Evolutionary conservation across 2,113 vertebrate species (phyloP).

Genomic region (Gymnorhina tibicen): DNA sequence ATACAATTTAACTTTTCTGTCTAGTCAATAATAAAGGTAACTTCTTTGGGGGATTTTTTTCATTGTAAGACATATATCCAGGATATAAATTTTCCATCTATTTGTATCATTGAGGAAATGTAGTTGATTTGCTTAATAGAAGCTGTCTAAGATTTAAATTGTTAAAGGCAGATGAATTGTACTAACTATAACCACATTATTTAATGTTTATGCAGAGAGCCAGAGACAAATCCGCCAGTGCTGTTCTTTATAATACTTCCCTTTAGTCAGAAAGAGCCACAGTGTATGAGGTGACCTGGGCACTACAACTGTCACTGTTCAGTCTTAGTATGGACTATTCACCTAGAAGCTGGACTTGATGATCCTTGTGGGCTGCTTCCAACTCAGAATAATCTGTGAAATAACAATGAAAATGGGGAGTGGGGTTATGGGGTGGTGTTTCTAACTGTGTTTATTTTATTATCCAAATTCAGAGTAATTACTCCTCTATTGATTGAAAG

Average conservation of each 20-base stretch:
- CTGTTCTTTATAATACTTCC: background rate
- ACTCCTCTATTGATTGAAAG: background rate
- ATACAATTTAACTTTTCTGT: background rate
- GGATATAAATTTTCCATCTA: background rate
- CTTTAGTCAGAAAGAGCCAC: background rate
- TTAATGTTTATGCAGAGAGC: background rate
- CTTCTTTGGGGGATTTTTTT: background rate
- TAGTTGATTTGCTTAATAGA: background rate
- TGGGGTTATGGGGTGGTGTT: background rate
- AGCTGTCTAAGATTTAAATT: background rate
- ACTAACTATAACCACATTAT: background rate
- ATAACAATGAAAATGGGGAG: background rate
- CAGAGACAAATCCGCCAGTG: background rate
- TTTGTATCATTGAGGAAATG: background rate
- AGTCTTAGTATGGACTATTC: background rate
- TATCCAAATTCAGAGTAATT: background rate
- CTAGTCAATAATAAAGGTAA: background rate
- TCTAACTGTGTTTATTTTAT: background rate
- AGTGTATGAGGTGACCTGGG: background rate
- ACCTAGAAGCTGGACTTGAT: background rate
- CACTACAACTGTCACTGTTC: background rate
- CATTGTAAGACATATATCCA: background rate
- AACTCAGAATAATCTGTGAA: background rate
- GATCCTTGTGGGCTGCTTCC: background rate
- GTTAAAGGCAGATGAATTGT: background rate